phyloP scores from a whole-genome alignment of 2,113 vertebrate species.

The Cnemophilus loriae region DNA sequence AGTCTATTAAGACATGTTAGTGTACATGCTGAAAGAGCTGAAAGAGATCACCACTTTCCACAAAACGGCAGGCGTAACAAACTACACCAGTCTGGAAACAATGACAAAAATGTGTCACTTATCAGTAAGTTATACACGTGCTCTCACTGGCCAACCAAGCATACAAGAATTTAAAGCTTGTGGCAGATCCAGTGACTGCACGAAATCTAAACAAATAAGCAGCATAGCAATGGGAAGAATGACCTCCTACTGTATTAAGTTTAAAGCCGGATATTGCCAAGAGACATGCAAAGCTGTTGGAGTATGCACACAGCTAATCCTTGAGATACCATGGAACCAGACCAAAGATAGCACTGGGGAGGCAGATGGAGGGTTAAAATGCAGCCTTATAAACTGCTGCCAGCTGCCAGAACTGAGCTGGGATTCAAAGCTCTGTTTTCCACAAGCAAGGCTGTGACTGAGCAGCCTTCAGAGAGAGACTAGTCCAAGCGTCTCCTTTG shows the following conservation, averaged over 20 bases:
- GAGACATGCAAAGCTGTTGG: not conserved
- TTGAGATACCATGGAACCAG: not conserved
- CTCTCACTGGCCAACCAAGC: not conserved
- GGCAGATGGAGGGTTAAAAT: slow-evolving; percentile 2
- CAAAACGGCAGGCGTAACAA: not conserved
- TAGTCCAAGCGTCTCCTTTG: not conserved
- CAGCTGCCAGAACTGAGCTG: not conserved
- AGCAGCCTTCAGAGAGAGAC: not conserved
- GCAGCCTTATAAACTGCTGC: not conserved
- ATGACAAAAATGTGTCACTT: slow-evolving; percentile 38
- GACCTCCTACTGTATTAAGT: not conserved
- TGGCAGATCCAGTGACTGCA: not conserved
- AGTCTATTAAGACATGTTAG: not conserved
- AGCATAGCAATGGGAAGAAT: not conserved
- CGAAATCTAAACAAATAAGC: slow-evolving; percentile 23
- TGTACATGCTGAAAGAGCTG: not conserved
- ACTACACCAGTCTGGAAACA: not conserved
- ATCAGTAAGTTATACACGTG: not conserved
- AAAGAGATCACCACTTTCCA: not conserved
- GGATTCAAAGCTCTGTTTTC: not conserved
- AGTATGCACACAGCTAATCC: not conserved
- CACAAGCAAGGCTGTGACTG: not conserved
- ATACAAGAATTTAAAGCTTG: not conserved
- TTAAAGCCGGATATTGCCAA: not conserved
- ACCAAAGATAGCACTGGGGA: not conserved